Conservation (phyloP, 2,797 vertebrate species). For the Aldrovandia affinis region DNA sequence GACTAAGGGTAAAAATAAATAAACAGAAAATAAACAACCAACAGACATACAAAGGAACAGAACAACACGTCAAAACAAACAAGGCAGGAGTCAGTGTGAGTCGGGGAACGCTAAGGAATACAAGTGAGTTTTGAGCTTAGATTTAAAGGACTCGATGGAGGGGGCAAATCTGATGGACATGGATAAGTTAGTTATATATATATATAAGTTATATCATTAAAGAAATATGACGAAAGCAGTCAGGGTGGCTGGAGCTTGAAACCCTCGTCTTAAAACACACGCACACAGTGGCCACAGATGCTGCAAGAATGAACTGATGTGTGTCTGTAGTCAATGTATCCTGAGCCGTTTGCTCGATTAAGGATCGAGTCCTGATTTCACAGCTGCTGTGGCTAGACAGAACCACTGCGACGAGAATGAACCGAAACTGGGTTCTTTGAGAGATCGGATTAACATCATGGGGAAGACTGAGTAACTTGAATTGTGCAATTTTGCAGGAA, state of each 20-base stretch:
- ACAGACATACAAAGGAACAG: too few relatives aligned
- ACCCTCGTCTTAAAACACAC: too few relatives aligned
- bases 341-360: background rate
- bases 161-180: too few relatives aligned
- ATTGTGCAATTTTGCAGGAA: background rate
- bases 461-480: background rate
- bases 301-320: background rate
- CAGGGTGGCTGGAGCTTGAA: too few relatives aligned
- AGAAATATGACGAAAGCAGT: conserved; percentile 64
- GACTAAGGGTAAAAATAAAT: too few relatives aligned
- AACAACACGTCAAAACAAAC: too few relatives aligned
- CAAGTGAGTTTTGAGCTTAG: too few relatives aligned
- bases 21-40: too few relatives aligned
- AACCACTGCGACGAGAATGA: background rate
- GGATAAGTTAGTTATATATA: too few relatives aligned
- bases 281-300: background rate
- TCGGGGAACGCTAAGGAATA: too few relatives aligned
- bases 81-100: too few relatives aligned
- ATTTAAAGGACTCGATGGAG: too few relatives aligned
- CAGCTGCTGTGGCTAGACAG: background rate
- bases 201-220: conserved; percentile 70
- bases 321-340: background rate
- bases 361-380: background rate
- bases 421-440: background rate
- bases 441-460: background rate